phyloP scores from a whole-genome alignment of 2,888 invertebrate genomes.

The Ormyrus rosae region DNA sequence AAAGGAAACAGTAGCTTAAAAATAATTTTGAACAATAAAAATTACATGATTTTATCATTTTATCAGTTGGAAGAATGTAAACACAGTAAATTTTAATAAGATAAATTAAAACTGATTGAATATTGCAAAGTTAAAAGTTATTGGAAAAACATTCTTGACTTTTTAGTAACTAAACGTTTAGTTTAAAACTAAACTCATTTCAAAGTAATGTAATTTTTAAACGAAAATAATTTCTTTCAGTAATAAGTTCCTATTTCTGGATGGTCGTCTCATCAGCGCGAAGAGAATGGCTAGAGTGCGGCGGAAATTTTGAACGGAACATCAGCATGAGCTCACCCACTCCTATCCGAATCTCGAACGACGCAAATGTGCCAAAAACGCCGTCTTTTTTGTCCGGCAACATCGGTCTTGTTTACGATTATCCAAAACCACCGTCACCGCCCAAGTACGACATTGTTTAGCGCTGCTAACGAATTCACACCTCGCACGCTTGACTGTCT shows the following conservation, averaged over 20 bases:
- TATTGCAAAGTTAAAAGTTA: too few relatives aligned
- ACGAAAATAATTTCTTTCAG: slow-evolving; percentile 58
- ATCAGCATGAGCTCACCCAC: not conserved
- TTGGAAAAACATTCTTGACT: not conserved
- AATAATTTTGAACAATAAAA: too few relatives aligned
- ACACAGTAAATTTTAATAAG: too few relatives aligned
- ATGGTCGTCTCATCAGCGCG: slow-evolving; percentile 69
- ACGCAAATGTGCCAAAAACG: slow-evolving; percentile 67
- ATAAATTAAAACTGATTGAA: too few relatives aligned
- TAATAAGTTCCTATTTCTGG: slow-evolving; percentile 69
- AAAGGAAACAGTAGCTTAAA: too few relatives aligned
- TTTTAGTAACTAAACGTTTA: not conserved
- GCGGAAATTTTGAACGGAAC: not conserved
- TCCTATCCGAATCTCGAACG: slow-evolving; percentile 7
- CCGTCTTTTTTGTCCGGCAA: slow-evolving; percentile 66
- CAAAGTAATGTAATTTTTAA: too few relatives aligned
- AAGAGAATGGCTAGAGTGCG: slow-evolving; percentile 63
- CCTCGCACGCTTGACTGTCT: too few relatives aligned
- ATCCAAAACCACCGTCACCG: slow-evolving; percentile 27
- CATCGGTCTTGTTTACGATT: slow-evolving; percentile 29
- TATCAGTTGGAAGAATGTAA: too few relatives aligned
- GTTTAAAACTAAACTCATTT: too few relatives aligned
- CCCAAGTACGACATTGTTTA: slow-evolving; percentile 53
- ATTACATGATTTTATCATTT: too few relatives aligned
- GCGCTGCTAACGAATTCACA: not conserved